phyloP scores from a whole-genome alignment of 92 coral and sea anemone species.

The Phenganax stokvisi region DNA sequence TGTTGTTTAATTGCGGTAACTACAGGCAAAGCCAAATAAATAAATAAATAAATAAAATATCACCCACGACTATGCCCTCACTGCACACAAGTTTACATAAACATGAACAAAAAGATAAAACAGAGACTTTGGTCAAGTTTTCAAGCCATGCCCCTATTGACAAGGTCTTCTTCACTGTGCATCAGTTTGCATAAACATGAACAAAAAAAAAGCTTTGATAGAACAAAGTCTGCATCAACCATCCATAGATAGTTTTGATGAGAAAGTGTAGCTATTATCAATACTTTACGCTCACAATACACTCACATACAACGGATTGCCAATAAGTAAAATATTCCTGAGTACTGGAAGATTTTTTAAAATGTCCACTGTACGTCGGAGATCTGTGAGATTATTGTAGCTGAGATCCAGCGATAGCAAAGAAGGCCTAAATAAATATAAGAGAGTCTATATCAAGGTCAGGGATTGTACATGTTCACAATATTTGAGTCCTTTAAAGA shows the following conservation, averaged over 20 bases:
- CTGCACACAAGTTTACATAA: too few species aligned
- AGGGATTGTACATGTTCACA: background rate
- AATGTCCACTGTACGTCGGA: slow-evolving; percentile 62
- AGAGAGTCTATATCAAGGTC: background rate
- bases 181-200: too few species aligned
- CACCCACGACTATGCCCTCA: too few species aligned
- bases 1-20: too few species aligned
- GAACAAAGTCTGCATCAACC: too few species aligned
- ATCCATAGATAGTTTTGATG: background rate
- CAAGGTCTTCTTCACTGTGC: too few species aligned
- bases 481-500: background rate
- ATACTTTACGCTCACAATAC: background rate
- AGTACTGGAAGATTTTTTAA: slow-evolving; percentile 73
- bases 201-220: too few species aligned
- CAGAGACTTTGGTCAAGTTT: too few species aligned
- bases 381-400: slow-evolving; percentile 79
- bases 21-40: too few species aligned
- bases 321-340: slow-evolving; percentile 75
- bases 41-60: too few species aligned
- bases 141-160: too few species aligned
- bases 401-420: slow-evolving; percentile 86
- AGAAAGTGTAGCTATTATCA: background rate
- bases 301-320: slow-evolving; percentile 91
- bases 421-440: slow-evolving; percentile 50
- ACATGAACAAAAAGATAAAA: too few species aligned